These are phyloP conservation scores for Cyprinus carpio DNA, from an alignment of 2,113 vertebrate species.

Conservation along the genomic window DNA sequence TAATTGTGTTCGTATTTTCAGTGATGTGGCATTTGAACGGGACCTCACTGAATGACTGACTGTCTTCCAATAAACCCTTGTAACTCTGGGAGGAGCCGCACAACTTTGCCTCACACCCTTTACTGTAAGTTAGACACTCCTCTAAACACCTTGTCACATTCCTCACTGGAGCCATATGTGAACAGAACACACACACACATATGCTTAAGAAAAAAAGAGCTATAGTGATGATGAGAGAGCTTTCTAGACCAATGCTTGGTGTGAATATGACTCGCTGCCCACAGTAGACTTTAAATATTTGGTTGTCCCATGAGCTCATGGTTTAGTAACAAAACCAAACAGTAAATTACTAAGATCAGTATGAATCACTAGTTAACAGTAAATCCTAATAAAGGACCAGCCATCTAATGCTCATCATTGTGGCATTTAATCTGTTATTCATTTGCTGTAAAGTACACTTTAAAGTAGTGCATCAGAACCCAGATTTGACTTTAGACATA, in stretches of 20 bases:
- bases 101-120: slow-evolving; percentile 53
- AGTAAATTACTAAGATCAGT: neutral
- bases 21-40: neutral
- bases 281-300: neutral
- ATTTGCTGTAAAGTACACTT: neutral
- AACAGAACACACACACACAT: slow-evolving; percentile 32
- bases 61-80: neutral
- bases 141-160: slow-evolving; percentile 72
- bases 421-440: neutral
- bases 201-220: slow-evolving; percentile 40
- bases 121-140: slow-evolving; percentile 66
- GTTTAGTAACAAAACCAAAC: neutral
- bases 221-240: neutral
- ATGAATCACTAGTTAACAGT: neutral
- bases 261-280: neutral
- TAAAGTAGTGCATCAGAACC: neutral
- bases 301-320: neutral
- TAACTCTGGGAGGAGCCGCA: slow-evolving; percentile 48
- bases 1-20: slow-evolving; percentile 7
- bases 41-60: slow-evolving; percentile 28
- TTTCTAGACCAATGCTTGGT: neutral
- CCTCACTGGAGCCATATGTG: slow-evolving; percentile 68
- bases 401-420: neutral
- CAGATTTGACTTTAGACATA: neutral
- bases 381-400: neutral